Base-by-base conservation (phyloP, 2,888 invertebrate species). In the Pimpla rufipes region DNA sequence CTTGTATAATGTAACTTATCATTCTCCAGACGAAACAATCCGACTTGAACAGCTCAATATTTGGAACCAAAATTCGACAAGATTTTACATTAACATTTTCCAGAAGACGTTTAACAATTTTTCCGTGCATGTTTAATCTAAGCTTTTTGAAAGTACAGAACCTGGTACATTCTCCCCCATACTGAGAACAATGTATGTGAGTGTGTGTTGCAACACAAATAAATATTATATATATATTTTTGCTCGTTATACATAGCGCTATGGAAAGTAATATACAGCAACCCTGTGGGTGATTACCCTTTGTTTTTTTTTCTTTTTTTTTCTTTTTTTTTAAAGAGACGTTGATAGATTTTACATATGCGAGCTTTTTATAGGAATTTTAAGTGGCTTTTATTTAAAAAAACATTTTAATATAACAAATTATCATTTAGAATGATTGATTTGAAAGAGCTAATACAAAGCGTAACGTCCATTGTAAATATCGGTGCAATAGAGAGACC, bases 391-490 rank as follows among this genome's bases (percentile, higher is more conserved):
- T 82, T 82, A 89, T 89, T 89, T 89, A n/a, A n/a, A 88, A 84
- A 84, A 84, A 88, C 64, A 59, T 74, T 79, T 77, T 78, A 73
- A 74, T 81, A 77, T 71, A 76, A 82, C 62, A 76, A 73, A 82
- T 76, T 86, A 66, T 11, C 42, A 5, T 76, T 77, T 52, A 77
- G 66, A 75, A 40, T 52, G 52, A 80, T 73, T 89, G 80, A 82
- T 90, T 89, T 88, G 83, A 85, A 87, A 86, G 85, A 86, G 70
- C 80, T 75, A 83, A 86, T 74, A 88, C 81, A 87, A 88, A 86
- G 75, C 83, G 86, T 88, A 89, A 90, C 91, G 91, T 92, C 91
- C 91, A 92, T 91, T 91, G 91, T 91, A 92, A 91, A 92, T 92
- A 92, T 91, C 87, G 89, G 90, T 91, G 92, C 91, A 91, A 91